phyloP scores from a whole-genome alignment of 2,888 invertebrate species.

The Hydropsyche betteni region DNA sequence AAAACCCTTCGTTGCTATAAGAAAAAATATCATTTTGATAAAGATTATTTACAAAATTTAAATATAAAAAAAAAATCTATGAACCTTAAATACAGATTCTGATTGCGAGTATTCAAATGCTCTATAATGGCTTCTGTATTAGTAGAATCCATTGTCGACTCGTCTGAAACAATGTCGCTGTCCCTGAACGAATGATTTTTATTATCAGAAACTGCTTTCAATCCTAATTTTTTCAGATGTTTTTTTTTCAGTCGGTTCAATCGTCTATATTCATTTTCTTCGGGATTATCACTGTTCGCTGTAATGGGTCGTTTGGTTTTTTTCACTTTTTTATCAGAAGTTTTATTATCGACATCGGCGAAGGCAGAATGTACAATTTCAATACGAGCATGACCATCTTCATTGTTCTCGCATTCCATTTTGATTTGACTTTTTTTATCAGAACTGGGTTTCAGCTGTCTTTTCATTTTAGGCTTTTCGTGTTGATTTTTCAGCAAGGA shows the following conservation, averaged over 20 bases:
- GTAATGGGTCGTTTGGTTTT: background rate
- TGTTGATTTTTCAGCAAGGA: background rate
- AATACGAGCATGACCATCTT: background rate
- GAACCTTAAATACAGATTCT: background rate
- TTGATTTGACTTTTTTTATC: slow-evolving; percentile 18
- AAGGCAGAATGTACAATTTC: background rate
- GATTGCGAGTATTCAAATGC: slow-evolving; percentile 57
- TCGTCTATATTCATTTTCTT: slow-evolving; percentile 59
- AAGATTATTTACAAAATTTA: too few relatives aligned
- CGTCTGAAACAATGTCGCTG: slow-evolving; percentile 50
- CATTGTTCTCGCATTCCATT: slow-evolving; percentile 1
- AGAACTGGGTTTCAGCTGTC: background rate
- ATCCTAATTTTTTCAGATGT: slow-evolving; percentile 67
- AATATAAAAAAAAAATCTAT: background rate
- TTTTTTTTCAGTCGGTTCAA: slow-evolving; percentile 67
- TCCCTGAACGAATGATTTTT: slow-evolving; percentile 36
- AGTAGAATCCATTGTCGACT: slow-evolving; percentile 53
- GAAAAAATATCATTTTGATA: too few relatives aligned
- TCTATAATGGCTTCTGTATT: slow-evolving; percentile 58
- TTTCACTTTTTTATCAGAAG: background rate
- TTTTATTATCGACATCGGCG: background rate
- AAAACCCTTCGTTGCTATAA: too few relatives aligned
- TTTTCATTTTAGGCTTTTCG: slow-evolving; percentile 20
- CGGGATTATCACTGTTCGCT: slow-evolving; percentile 46
- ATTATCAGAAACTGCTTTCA: slow-evolving; percentile 57